Conservation (phyloP, 2,797 vertebrate genomes). For the Pangasius sanitwongsei region DNA sequence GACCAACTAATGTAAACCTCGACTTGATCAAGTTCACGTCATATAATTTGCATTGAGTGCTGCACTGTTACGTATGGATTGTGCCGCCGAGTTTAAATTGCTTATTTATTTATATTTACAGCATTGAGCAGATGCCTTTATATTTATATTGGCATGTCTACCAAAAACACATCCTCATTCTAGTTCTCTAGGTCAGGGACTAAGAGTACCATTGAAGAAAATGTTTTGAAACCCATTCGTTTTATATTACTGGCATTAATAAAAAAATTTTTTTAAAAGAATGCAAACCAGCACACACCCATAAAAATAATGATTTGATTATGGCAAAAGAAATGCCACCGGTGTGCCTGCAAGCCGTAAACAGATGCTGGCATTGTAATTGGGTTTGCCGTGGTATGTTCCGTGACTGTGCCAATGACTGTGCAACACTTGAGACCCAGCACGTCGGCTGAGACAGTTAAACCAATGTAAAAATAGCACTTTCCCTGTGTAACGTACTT, state of each 20-base stretch:
- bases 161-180: not conserved
- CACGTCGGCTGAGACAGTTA: not conserved
- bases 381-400: not conserved
- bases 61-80: not conserved
- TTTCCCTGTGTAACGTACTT: not conserved
- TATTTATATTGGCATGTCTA: not conserved
- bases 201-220: not conserved
- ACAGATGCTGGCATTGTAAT: not conserved
- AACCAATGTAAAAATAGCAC: not conserved
- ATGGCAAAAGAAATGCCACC: not conserved
- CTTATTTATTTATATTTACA: not conserved
- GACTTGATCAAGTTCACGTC: not conserved
- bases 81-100: not conserved
- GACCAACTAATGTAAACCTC: not conserved
- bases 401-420: not conserved
- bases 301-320: not conserved
- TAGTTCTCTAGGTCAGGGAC: not conserved
- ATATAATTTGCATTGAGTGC: not conserved
- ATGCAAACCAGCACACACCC: not conserved
- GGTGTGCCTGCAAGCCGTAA: not conserved
- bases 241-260: not conserved
- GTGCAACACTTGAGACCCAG: not conserved
- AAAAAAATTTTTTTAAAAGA: not conserved
- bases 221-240: not conserved
- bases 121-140: not conserved